A percentile compares a stretch with the other conserved stretches of the same genome.
Conservation (phyloP, 2,888 invertebrate genomes). For the Cheilosia variabilis region DNA sequence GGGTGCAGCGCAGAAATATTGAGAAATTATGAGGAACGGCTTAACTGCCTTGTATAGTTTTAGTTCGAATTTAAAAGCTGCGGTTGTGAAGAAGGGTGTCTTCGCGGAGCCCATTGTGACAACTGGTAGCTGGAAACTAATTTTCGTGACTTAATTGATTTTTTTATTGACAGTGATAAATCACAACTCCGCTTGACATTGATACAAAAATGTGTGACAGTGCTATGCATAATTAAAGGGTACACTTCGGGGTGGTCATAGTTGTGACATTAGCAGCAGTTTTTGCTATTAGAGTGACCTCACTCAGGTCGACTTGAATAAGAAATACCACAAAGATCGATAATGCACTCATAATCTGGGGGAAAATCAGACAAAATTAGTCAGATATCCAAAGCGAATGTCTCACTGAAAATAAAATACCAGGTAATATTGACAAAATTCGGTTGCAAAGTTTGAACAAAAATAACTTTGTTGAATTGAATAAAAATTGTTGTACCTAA, state of each 20-base stretch:
- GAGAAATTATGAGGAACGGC: constrained; percentile 68
- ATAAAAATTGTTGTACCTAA: too few relatives aligned
- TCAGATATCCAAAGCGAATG: background rate
- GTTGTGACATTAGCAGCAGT: constrained; percentile 22
- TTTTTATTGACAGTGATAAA: constrained; percentile 43
- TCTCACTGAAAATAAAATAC: too few relatives aligned
- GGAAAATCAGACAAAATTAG: background rate
- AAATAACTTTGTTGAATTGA: too few relatives aligned
- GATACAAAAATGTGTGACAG: background rate
- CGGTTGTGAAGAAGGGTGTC: constrained; percentile 5
- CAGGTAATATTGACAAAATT: too few relatives aligned
- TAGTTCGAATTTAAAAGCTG: constrained; percentile 51
- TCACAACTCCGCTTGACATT: background rate
- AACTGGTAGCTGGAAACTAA: constrained; percentile 28
- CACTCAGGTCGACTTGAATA: constrained; percentile 80
- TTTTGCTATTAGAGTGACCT: constrained; percentile 76
- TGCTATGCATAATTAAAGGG: background rate
- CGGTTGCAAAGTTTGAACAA: too few relatives aligned
- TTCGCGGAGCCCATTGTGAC: constrained; percentile 38
- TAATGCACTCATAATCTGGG: constrained; percentile 79
- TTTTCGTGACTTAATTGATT: constrained; percentile 52
- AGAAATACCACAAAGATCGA: constrained; percentile 80
- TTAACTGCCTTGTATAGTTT: constrained; percentile 63
- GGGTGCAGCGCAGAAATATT: constrained; percentile 76
- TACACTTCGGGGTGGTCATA: background rate